These are phyloP conservation scores for Drosophila nr. perissopoda DNA, from an alignment of 2,888 invertebrate species.

Conservation along the genomic window DNA sequence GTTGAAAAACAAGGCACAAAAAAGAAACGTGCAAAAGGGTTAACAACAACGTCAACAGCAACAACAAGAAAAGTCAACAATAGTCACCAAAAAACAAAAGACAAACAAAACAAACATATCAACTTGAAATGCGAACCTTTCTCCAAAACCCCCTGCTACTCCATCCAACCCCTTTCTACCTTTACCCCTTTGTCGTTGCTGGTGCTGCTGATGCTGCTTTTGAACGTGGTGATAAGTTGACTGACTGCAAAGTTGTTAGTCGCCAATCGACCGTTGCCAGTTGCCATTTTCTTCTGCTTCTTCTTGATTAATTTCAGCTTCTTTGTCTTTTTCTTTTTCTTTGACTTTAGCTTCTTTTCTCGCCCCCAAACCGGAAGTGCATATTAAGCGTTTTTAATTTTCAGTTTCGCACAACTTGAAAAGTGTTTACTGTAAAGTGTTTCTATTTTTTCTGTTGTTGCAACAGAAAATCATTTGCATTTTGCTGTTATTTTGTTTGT, in stretches of 20 bases:
- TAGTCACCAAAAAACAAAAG: constrained; percentile 62
- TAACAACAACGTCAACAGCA: constrained; percentile 38
- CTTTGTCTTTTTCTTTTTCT: constrained; percentile 18
- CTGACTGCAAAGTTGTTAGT: constrained; percentile 24
- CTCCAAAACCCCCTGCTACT: constrained; percentile 11
- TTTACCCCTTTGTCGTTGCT: constrained; percentile 8
- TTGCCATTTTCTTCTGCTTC: constrained; percentile 2
- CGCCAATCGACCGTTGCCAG: background rate
- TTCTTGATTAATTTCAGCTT: background rate
- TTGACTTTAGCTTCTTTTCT: background rate
- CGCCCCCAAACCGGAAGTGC: constrained; percentile 67
- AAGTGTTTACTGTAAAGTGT: constrained; percentile 45
- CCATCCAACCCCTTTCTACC: background rate
- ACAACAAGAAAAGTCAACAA: constrained; percentile 17
- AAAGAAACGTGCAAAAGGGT: constrained; percentile 68
- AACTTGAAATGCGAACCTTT: constrained; percentile 55
- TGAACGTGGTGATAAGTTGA: constrained; percentile 64
- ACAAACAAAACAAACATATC: constrained; percentile 75
- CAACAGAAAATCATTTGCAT: background rate
- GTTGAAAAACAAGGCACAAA: constrained; percentile 38
- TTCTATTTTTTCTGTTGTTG: background rate
- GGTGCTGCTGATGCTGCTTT: constrained; percentile 28
- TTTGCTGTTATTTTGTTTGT: background rate
- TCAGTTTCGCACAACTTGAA: constrained; percentile 62
- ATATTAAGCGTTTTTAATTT: constrained; percentile 76